These are phyloP conservation scores for Drosophila parabipectinata DNA, from an alignment of 1,140 invertebrate species.

Conservation along the genomic window DNA sequence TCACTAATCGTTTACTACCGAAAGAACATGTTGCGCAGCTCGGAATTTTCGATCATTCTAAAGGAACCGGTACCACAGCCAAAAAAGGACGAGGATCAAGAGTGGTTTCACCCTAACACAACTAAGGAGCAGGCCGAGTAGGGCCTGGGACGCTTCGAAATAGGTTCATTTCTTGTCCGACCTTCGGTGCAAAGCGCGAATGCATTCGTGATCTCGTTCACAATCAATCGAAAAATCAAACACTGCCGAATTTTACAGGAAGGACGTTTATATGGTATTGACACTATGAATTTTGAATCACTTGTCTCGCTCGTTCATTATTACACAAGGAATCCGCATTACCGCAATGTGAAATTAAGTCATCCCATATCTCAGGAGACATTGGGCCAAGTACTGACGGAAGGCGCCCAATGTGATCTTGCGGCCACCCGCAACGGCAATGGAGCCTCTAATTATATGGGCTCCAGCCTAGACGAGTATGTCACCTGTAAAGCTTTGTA, in stretches of 20 bases:
- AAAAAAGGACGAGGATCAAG: slow-evolving; percentile 96
- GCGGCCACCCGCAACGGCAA: slow-evolving; percentile 88
- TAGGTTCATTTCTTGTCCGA: slow-evolving; percentile 86
- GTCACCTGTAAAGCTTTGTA: slow-evolving; percentile 89
- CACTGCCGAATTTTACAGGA: slow-evolving; percentile 97
- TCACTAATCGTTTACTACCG: slow-evolving; percentile 96
- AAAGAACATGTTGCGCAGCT: slow-evolving; percentile 92
- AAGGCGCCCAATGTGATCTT: slow-evolving; percentile 64
- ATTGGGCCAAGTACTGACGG: slow-evolving; percentile 62
- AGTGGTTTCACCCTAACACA: slow-evolving; percentile 95
- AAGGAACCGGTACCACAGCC: slow-evolving; percentile 97
- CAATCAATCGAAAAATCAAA: slow-evolving; percentile 97
- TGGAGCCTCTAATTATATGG: slow-evolving; percentile 94
- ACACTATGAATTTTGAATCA: slow-evolving; percentile 95
- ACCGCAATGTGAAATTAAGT: slow-evolving; percentile 94
- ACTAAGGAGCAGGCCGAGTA: slow-evolving; percentile 93
- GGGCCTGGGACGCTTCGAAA: slow-evolving; percentile 91
- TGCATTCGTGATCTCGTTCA: slow-evolving; percentile 97
- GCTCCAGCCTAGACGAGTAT: slow-evolving; percentile 85
- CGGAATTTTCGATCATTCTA: slow-evolving; percentile 94
- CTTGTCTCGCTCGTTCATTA: slow-evolving; percentile 96
- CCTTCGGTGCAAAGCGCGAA: slow-evolving; percentile 93
- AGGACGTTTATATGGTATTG: slow-evolving; percentile 95
- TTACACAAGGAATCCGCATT: slow-evolving; percentile 95
- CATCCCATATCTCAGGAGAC: slow-evolving; percentile 94